Conservation (phyloP, 2,113 vertebrate species). For the Lichenostomus cassidix region DNA sequence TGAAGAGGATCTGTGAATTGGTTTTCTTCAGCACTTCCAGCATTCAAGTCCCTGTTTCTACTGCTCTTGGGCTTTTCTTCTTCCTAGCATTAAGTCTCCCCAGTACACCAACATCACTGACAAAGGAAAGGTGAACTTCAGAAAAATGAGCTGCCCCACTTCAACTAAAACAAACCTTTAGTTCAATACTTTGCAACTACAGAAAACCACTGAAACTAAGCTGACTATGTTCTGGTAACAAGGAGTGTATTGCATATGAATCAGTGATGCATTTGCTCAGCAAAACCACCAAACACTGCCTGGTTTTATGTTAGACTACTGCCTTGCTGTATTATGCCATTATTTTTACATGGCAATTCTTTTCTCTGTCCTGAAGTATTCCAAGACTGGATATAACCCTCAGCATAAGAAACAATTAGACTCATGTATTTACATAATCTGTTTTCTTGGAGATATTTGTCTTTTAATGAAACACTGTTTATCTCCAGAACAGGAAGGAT, state of each 20-base stretch:
- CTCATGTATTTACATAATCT: not conserved
- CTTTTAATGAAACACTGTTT: not conserved
- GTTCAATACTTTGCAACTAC: not conserved
- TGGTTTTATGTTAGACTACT: not conserved
- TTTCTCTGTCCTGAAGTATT: not conserved
- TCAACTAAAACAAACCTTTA: not conserved
- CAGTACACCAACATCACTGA: not conserved
- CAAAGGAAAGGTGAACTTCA: not conserved
- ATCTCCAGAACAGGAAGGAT: not conserved
- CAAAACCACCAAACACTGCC: not conserved
- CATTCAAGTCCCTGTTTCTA: not conserved
- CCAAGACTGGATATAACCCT: not conserved
- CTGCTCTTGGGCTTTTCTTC: not conserved
- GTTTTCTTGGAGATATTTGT: not conserved
- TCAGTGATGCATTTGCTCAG: not conserved
- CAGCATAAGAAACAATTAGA: not conserved
- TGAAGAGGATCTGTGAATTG: not conserved
- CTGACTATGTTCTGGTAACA: not conserved
- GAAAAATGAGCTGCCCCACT: not conserved
- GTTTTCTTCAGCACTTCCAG: not conserved
- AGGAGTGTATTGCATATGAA: not conserved
- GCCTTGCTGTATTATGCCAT: not conserved
- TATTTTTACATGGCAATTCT: not conserved
- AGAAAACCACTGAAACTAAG: not conserved
- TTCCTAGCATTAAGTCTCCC: not conserved